phyloP scores from a whole-genome alignment of 2,113 vertebrate genomes.

The Ceyx melanurus region DNA sequence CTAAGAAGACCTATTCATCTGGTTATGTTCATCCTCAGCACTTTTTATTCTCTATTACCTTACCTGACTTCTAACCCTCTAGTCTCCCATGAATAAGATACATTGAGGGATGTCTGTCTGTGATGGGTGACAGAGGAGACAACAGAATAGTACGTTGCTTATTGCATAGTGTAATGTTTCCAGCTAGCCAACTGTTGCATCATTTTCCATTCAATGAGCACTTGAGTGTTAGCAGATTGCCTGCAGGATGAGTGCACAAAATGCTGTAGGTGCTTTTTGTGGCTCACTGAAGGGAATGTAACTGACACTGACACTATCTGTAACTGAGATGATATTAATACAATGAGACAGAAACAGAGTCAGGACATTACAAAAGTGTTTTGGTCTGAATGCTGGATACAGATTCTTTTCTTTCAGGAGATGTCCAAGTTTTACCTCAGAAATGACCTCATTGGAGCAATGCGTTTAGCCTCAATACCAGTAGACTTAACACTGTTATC shows the following conservation, averaged over 20 bases:
- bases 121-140: background rate
- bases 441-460: background rate
- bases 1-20: background rate
- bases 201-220: constrained; percentile 63
- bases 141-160: background rate
- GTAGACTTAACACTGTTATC: background rate
- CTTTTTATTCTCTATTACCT: background rate
- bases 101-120: background rate
- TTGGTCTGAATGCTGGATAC: background rate
- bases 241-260: constrained; percentile 58
- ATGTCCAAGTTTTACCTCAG: background rate
- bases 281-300: constrained; percentile 51
- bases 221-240: constrained; percentile 62
- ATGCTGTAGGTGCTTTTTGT: constrained; percentile 56
- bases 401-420: background rate
- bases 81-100: background rate
- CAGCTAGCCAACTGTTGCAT: constrained; percentile 54
- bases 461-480: background rate
- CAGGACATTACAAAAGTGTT: background rate
- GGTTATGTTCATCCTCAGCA: background rate
- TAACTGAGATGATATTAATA: background rate
- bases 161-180: constrained; percentile 15
- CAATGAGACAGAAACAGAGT: background rate
- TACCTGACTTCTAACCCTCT: background rate
- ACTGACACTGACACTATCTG: constrained; percentile 4